phyloP scores from a whole-genome alignment of 64 coral and sea anemone species.

The Hydrozoanthus tunicans region DNA sequence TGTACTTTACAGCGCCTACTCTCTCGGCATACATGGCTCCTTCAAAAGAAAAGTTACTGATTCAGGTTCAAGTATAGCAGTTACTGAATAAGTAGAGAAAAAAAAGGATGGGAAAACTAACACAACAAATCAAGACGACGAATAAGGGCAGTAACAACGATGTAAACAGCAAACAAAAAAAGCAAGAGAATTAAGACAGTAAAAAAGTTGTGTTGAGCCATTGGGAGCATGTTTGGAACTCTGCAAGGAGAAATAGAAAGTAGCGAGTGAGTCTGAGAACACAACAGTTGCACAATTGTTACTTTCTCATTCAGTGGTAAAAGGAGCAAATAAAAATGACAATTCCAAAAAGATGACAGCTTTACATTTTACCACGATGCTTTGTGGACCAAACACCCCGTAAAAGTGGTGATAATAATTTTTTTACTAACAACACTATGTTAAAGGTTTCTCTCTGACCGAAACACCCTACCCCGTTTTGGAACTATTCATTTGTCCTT shows the following conservation, averaged over 20 bases:
- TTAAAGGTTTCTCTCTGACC: too few species aligned
- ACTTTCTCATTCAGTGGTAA: too few species aligned
- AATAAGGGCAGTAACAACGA: neutral
- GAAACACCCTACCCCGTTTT: too few species aligned
- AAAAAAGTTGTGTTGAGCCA: neutral
- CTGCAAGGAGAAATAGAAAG: neutral
- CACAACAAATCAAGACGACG: neutral
- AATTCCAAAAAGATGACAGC: too few species aligned
- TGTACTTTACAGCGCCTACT: slow-evolving; percentile 78
- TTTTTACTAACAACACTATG: too few species aligned
- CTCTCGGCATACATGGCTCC: slow-evolving; percentile 72
- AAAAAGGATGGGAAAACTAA: neutral
- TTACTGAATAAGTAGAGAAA: neutral
- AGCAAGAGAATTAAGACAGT: neutral
- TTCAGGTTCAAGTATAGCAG: neutral
- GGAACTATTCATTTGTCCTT: too few species aligned
- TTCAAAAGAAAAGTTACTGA: neutral
- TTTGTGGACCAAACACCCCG: too few species aligned
- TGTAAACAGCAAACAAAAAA: neutral
- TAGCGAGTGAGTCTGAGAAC: neutral
- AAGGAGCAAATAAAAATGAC: too few species aligned
- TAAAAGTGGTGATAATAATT: too few species aligned
- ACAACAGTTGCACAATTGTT: too few species aligned
- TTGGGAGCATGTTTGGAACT: neutral
- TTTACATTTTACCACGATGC: too few species aligned